Evolutionary conservation across 1,140 invertebrate genomes (phyloP).

Genomic region (Streblospio benedicti): DNA sequence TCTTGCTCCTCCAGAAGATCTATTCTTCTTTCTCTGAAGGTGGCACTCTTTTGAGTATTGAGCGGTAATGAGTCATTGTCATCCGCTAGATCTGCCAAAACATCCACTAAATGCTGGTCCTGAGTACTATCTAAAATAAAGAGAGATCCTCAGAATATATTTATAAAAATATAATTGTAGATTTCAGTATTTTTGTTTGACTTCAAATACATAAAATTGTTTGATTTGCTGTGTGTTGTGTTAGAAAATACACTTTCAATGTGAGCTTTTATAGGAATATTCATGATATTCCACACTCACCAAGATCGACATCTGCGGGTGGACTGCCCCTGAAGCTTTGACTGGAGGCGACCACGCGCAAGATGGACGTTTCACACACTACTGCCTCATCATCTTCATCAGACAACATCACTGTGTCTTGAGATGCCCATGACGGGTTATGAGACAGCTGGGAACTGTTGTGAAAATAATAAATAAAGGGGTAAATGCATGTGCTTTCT

Average conservation of each 20-base stretch:
- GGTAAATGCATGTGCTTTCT: no score
- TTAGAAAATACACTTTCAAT: background rate
- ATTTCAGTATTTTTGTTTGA: background rate
- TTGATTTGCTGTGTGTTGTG: background rate
- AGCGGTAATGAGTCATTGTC: no score
- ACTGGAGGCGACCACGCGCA: slow-evolving; percentile 31
- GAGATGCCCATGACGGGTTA: no score
- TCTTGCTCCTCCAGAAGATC: no score
- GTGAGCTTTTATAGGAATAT: background rate
- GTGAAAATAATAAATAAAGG: no score
- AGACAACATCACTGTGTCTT: no score
- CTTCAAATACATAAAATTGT: background rate
- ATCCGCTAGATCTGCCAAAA: no score
- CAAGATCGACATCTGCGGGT: background rate
- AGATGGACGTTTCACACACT: slow-evolving; percentile 29
- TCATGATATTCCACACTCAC: background rate
- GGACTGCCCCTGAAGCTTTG: slow-evolving; percentile 25
- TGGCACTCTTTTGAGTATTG: no score
- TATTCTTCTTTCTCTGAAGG: no score
- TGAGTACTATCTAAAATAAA: no score
- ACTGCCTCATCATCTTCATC: slow-evolving; percentile 10
- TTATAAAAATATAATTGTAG: background rate
- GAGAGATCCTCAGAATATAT: background rate
- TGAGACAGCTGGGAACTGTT: no score
- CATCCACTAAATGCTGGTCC: no score